Conservation (phyloP, 2,888 invertebrate species). For the Lacanobia oleracea region DNA sequence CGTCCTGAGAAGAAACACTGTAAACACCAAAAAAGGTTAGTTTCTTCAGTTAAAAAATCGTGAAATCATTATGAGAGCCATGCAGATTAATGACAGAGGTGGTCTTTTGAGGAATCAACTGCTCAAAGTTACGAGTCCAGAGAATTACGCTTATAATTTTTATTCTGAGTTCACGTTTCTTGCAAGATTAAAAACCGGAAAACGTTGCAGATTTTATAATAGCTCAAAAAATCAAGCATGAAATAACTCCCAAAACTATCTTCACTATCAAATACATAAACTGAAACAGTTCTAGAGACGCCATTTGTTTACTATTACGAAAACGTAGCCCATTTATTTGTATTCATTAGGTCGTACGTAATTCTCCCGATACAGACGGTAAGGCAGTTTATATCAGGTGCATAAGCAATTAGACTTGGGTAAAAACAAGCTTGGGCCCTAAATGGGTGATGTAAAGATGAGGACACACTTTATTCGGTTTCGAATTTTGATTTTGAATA, state of each 20-base stretch:
- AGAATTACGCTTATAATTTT: too few species aligned
- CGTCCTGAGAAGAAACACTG: too few species aligned
- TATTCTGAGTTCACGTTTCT: too few species aligned
- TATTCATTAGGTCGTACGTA: slow-evolving; percentile 52
- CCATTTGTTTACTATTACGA: slow-evolving; percentile 42
- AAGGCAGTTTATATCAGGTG: slow-evolving; percentile 46
- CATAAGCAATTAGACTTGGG: slow-evolving; percentile 57
- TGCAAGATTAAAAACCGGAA: too few species aligned
- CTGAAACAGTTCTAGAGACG: not conserved
- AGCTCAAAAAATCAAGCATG: not conserved
- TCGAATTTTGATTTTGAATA: not conserved
- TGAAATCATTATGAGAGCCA: too few species aligned
- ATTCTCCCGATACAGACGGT: slow-evolving; percentile 46
- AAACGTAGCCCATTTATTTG: slow-evolving; percentile 46
- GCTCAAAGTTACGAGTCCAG: too few species aligned
- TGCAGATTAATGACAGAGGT: too few species aligned
- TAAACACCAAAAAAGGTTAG: too few species aligned
- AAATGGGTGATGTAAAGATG: slow-evolving; percentile 38
- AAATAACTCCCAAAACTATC: not conserved
- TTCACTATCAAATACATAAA: not conserved
- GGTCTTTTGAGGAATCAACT: too few species aligned
- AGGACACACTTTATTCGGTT: not conserved
- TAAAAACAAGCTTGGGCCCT: slow-evolving; percentile 52
- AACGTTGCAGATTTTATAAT: too few species aligned
- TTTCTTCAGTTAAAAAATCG: too few species aligned